Evolutionary conservation across 2,113 vertebrate species (phyloP).

Genomic region (Trematocara macrostoma): DNA sequence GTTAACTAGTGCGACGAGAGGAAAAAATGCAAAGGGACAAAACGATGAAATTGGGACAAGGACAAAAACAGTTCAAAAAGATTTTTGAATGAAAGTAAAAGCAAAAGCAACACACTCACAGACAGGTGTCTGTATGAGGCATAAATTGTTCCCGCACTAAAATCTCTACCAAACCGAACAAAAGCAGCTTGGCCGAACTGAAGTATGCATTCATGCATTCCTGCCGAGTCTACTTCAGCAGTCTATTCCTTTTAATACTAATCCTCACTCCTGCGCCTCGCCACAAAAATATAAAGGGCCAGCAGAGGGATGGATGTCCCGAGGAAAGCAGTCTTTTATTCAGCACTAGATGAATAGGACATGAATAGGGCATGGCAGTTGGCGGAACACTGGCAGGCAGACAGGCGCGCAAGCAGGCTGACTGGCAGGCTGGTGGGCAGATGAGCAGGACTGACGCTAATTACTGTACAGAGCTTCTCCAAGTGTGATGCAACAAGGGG

Average conservation of each 20-base stretch:
- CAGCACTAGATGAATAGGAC: conserved; percentile 57
- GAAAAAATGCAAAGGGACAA: not conserved
- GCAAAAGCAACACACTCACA: not conserved
- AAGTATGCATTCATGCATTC: conserved; percentile 38
- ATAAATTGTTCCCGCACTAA: conserved; percentile 2
- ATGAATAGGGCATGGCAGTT: conserved; percentile 59
- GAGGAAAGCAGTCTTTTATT: conserved; percentile 54
- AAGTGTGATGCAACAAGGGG: conserved; percentile 48
- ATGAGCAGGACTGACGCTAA: conserved; percentile 61
- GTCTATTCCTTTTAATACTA: conserved; percentile 50
- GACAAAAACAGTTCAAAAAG: conserved; percentile 13
- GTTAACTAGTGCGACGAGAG: conserved; percentile 3
- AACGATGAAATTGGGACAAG: not conserved
- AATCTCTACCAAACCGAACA: conserved; percentile 25
- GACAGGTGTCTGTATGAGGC: conserved; percentile 7
- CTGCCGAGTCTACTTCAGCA: conserved; percentile 46
- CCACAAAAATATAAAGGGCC: conserved; percentile 40
- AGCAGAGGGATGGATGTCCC: conserved; percentile 49
- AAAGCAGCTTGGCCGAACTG: conserved; percentile 39
- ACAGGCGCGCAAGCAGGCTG: conserved; percentile 15
- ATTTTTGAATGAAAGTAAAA: not conserved
- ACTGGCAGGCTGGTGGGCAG: conserved; percentile 42
- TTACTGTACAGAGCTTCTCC: conserved; percentile 46
- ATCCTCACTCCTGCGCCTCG: conserved; percentile 36
- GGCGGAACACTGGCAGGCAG: conserved; percentile 40